These are phyloP conservation scores for Embiotoca jacksoni DNA, from an alignment of 2,113 vertebrate genomes.

Conservation along the genomic window DNA sequence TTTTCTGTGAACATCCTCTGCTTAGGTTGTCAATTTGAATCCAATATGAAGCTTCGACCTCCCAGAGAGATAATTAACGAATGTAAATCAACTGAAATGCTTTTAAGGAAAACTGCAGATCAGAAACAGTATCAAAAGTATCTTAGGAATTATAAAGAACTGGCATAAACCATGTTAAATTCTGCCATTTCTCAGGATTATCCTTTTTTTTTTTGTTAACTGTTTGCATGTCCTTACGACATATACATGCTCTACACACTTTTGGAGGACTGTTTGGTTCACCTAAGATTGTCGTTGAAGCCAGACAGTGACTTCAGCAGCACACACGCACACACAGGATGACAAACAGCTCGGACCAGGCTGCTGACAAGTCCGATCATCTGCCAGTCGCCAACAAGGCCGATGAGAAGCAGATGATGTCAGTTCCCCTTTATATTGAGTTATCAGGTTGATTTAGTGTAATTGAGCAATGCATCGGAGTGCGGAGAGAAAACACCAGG, in stretches of 20 bases:
- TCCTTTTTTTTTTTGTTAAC: background rate
- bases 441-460: constrained; percentile 77
- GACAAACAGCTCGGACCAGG: constrained; percentile 38
- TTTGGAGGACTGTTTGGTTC: too few species aligned
- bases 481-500: constrained; percentile 64
- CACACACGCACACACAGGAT: background rate
- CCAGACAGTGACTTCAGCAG: constrained; percentile 11
- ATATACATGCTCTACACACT: too few species aligned
- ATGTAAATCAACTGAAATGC: background rate
- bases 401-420: constrained; percentile 72
- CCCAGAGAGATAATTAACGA: background rate
- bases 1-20: background rate
- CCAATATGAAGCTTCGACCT: background rate
- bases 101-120: too few species aligned
- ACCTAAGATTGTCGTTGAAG: background rate
- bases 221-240: background rate
- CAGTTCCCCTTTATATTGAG: constrained; percentile 74
- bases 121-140: too few species aligned
- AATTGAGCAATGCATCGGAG: constrained; percentile 79
- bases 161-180: too few species aligned
- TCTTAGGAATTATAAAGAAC: too few species aligned
- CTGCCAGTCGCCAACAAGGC: constrained; percentile 65
- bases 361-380: constrained; percentile 64
- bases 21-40: background rate
- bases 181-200: too few species aligned